A percentile compares a stretch with the other conserved stretches of the same genome.
These are phyloP conservation scores for Colistium nudipinnis DNA, from an alignment of 2,113 vertebrate species.

Conservation along the genomic window DNA sequence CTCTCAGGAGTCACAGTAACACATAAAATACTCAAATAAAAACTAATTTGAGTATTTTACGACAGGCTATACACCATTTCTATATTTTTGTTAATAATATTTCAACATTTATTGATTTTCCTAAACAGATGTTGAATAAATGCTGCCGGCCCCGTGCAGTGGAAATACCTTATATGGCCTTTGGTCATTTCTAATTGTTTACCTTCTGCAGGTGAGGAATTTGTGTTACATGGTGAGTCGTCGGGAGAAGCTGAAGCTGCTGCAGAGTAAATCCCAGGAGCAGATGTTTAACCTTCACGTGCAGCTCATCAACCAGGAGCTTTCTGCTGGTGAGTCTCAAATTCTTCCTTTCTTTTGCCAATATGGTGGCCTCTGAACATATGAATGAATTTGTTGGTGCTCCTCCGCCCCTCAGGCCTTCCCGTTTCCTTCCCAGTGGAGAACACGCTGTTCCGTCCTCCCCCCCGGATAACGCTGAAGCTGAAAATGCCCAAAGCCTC, in stretches of 20 bases:
- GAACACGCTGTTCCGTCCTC: slow-evolving; percentile 87
- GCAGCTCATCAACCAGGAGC: slow-evolving; percentile 91
- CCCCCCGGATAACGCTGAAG: slow-evolving; percentile 96
- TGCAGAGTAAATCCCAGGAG: slow-evolving; percentile 94
- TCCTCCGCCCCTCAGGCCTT: slow-evolving; percentile 78
- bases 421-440: slow-evolving; percentile 87
- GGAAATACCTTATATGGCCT: too few species aligned
- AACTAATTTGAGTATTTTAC: too few species aligned
- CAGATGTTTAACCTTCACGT: slow-evolving; percentile 95
- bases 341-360: neutral
- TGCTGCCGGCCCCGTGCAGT: too few species aligned
- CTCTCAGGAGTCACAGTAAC: too few species aligned
- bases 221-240: slow-evolving; percentile 99
- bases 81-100: too few species aligned
- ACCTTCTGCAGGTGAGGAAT: slow-evolving; percentile 89
- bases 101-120: too few species aligned
- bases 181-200: neutral
- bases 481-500: slow-evolving; percentile 93
- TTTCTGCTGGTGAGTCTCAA: slow-evolving; percentile 75
- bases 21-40: too few species aligned
- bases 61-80: too few species aligned
- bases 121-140: too few species aligned
- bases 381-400: neutral
- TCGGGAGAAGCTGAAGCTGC: slow-evolving; percentile 96
- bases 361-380: neutral